Conservation (phyloP, 2,113 vertebrate genomes). For the Brachyistius frenatus region DNA sequence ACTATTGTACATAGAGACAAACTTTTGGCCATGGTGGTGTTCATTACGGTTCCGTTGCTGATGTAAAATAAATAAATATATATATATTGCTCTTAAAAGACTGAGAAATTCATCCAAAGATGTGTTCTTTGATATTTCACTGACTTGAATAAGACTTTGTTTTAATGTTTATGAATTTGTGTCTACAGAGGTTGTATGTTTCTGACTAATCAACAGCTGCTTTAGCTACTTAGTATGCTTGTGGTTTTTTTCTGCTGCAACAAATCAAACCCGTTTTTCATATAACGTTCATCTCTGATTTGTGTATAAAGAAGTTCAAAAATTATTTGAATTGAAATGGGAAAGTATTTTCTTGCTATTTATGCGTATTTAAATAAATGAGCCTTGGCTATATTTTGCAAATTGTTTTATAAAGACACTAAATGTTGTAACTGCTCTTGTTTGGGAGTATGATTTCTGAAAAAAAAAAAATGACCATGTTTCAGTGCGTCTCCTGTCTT, state of each 20-base stretch:
- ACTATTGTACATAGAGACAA: constrained; percentile 82
- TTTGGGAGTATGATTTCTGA: constrained; percentile 50
- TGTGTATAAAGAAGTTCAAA: constrained; percentile 74
- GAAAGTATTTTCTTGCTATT: constrained; percentile 88
- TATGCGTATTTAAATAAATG: constrained; percentile 89
- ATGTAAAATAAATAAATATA: constrained; percentile 50
- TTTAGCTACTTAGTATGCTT: constrained; percentile 74
- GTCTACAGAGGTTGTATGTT: constrained; percentile 77
- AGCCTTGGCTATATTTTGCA: constrained; percentile 89
- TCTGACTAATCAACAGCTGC: constrained; percentile 71
- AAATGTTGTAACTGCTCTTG: constrained; percentile 73
- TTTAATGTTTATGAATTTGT: constrained; percentile 76
- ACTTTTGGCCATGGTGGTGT: constrained; percentile 72
- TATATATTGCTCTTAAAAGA: constrained; percentile 61
- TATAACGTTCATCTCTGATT: constrained; percentile 74
- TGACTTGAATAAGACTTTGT: constrained; percentile 89
- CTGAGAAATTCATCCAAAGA: constrained; percentile 91
- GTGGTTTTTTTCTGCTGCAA: constrained; percentile 75
- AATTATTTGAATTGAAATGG: constrained; percentile 80
- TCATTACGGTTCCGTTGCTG: constrained; percentile 63
- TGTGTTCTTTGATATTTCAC: constrained; percentile 88
- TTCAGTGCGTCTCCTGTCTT: not conserved
- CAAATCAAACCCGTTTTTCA: constrained; percentile 71
- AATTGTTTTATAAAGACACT: constrained; percentile 89
- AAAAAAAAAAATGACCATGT: not conserved